These are phyloP conservation scores for Amblyjoppa fuscipennis DNA, from an alignment of 2,888 invertebrate genomes.

Conservation along the genomic window DNA sequence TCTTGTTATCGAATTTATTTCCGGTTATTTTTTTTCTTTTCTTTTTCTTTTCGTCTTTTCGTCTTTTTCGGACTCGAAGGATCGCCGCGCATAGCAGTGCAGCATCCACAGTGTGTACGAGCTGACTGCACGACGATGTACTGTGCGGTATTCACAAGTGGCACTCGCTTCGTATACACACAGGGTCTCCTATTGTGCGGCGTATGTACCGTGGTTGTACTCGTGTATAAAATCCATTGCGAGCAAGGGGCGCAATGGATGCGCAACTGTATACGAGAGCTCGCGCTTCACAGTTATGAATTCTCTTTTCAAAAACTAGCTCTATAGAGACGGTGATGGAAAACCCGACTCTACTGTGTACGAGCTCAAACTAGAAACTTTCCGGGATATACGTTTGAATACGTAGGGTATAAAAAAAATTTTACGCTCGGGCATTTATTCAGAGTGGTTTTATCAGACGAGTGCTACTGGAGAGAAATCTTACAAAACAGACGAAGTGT, in stretches of 20 bases:
- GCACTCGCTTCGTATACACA: constrained; percentile 37
- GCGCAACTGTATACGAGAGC: not conserved
- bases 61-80: not conserved
- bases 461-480: constrained; percentile 15
- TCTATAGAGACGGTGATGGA: not conserved
- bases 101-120: not conserved
- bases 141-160: constrained; percentile 38
- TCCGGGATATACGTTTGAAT: constrained; percentile 12
- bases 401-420: not conserved
- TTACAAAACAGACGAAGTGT: not conserved
- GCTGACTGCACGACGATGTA: constrained; percentile 25
- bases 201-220: not conserved
- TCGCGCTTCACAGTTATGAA: constrained; percentile 3
- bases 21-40: not conserved
- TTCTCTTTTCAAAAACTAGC: constrained; percentile 15
- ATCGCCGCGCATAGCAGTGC: not conserved
- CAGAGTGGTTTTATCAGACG: constrained; percentile 35
- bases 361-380: not conserved
- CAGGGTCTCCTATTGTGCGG: constrained; percentile 8
- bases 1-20: too few species aligned
- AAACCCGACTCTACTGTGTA: not conserved
- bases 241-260: constrained; percentile 2
- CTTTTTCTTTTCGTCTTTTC: not conserved
- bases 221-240: constrained; percentile 19
- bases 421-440: constrained; percentile 14